Base-by-base conservation (phyloP, 1,140 invertebrate species). In the Pissodes strobi region DNA sequence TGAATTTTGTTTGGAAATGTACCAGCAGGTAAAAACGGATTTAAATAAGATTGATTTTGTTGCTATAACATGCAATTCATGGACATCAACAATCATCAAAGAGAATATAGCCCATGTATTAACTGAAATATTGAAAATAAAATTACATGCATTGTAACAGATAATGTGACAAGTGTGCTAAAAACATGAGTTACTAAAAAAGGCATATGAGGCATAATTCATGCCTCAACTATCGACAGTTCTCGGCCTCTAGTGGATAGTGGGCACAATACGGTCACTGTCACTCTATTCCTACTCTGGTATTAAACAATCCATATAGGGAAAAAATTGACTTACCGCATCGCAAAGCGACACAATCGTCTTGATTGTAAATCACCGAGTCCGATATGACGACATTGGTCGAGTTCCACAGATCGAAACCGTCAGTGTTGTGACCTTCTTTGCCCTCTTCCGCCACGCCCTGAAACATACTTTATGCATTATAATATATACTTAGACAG, bases 381-480 rank as follows among this genome's bases (percentile, higher is more conserved):
- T 63, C 23, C 10, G 49, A 21, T 8, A 68, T 39, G 10, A 55
- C 12, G n/a, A 68, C 55, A 19, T 64, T 64, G 8, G 45, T 37
- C 8, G 53, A 51, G 15, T 63, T 63, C 51, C 41, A 43, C 13
- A 68, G 38, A 25, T 62, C 60, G 25, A 68, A 68, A 19, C 38
- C 60, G 55, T 68, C 66, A 10, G 66, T 68, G 21, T 68, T 59
- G 18, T 52, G 38, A 3, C 45, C 66, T 38, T 63, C 49, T 45
- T 63, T 43, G 10, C 60, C 60, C 22, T 2, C 0, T 34, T n/a
- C n/a, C 25, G 60, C 49, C 10, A 55, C 39, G 13, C 49, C 51
- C 60, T 63, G 15, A 37, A 49, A 23, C 19, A n/a, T n/a, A n/a
- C n/a, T n/a, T n/a, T n/a, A n/a, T n/a, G n/a, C n/a, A n/a, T n/a